Evolutionary conservation across 2,113 vertebrate genomes (phyloP).

Genomic region (Candoia aspera): DNA sequence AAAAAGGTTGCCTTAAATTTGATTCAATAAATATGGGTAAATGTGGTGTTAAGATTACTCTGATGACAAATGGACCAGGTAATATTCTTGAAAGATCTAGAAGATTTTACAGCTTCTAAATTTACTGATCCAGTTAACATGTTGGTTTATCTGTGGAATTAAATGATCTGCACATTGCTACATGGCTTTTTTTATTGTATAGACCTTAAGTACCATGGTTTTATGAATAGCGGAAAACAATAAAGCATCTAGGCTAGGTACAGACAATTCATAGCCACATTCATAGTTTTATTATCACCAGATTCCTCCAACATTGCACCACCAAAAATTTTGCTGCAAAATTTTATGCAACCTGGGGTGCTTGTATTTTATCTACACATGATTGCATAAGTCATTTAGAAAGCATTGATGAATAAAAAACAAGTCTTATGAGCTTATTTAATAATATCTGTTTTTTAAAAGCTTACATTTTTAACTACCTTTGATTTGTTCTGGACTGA

Average conservation of each 20-base stretch:
- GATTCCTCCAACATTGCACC: too few relatives aligned
- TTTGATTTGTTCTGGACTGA: not conserved
- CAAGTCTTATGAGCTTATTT: not conserved
- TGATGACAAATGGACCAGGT: not conserved
- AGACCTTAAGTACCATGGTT: too few relatives aligned
- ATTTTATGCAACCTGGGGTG: too few relatives aligned
- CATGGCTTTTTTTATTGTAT: too few relatives aligned
- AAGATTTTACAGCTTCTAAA: not conserved
- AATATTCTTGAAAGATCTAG: not conserved
- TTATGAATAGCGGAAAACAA: too few relatives aligned
- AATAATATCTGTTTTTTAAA: not conserved
- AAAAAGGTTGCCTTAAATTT: not conserved
- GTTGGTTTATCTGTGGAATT: not conserved
- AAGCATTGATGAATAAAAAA: not conserved
- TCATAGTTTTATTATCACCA: too few relatives aligned
- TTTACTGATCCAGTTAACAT: not conserved
- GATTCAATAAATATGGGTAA: not conserved
- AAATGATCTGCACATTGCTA: not conserved
- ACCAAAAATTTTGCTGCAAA: too few relatives aligned
- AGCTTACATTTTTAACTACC: not conserved
- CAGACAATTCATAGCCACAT: too few relatives aligned
- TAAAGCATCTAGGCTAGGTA: too few relatives aligned
- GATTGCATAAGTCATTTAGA: too few relatives aligned
- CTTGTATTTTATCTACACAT: too few relatives aligned
- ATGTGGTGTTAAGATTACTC: not conserved